These are phyloP conservation scores for Anoncus sp. DNA, from an alignment of 2,888 invertebrate species.

Conservation along the genomic window DNA sequence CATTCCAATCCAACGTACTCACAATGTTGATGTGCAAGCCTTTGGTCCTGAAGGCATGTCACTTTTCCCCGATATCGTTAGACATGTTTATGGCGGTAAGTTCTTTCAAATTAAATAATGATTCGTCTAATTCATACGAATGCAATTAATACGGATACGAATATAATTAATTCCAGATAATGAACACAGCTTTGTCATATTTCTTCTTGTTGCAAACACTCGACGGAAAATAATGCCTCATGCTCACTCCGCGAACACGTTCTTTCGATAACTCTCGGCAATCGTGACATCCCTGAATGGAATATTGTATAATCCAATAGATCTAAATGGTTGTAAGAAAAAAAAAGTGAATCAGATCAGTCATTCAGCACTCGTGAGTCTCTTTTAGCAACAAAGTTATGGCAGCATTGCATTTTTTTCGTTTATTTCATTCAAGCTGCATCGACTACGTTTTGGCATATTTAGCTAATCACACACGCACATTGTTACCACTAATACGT, in stretches of 20 bases:
- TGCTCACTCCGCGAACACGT: too few species aligned
- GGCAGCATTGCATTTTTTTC: too few species aligned
- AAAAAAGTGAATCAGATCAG: too few species aligned
- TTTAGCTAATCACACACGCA: background rate
- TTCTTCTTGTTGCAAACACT: constrained; percentile 62
- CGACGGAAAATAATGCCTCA: constrained; percentile 27
- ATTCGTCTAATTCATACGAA: background rate
- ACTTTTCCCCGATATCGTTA: constrained; percentile 66
- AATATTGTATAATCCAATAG: too few species aligned
- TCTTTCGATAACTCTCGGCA: too few species aligned
- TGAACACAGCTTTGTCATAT: constrained; percentile 64
- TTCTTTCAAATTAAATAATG: constrained; percentile 3
- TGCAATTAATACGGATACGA: background rate
- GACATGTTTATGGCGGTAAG: constrained; percentile 58
- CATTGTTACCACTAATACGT: constrained; percentile 33
- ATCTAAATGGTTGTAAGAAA: too few species aligned
- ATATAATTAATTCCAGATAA: constrained; percentile 45
- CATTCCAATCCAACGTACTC: constrained; percentile 63
- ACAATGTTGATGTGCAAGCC: constrained; percentile 70
- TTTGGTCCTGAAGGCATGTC: constrained; percentile 67
- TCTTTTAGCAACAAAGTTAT: too few species aligned
- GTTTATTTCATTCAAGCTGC: too few species aligned
- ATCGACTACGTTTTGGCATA: too few species aligned
- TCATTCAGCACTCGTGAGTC: too few species aligned
- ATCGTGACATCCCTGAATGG: too few species aligned